phyloP scores from a whole-genome alignment of 2,888 invertebrate genomes.

The Mesodorylaimus sp. region DNA sequence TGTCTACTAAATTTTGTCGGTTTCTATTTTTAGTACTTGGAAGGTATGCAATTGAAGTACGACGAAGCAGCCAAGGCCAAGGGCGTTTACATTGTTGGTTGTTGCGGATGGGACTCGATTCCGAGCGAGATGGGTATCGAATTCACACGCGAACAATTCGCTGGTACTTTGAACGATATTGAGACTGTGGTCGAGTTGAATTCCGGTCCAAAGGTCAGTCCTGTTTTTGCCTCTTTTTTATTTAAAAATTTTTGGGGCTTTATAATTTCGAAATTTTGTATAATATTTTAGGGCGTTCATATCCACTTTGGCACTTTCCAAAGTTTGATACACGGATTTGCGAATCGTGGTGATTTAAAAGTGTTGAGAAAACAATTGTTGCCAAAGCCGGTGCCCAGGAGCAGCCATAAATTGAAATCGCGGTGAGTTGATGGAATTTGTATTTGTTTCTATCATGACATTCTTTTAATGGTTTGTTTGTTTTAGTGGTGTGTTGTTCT shows the following conservation, averaged over 20 bases:
- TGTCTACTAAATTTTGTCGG: no score
- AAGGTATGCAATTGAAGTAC: conserved; percentile 63
- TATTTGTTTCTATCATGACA: no score
- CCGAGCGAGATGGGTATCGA: conserved; percentile 68
- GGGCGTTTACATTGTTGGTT: conserved; percentile 59
- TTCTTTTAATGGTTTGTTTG: neutral
- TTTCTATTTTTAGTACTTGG: conserved; percentile 47
- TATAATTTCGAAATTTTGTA: neutral
- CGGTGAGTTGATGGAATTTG: no score
- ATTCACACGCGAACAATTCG: conserved; percentile 57
- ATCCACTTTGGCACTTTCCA: conserved; percentile 74
- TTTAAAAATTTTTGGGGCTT: neutral
- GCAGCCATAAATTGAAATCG: neutral
- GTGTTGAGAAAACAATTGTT: conserved; percentile 49
- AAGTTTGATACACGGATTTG: conserved; percentile 59
- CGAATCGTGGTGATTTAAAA: conserved; percentile 45
- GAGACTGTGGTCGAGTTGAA: conserved; percentile 25
- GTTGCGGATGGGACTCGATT: conserved; percentile 82
- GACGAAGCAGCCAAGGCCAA: conserved; percentile 37
- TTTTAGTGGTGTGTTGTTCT: conserved; percentile 18
- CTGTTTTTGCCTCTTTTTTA: conserved; percentile 1
- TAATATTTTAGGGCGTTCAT: conserved; percentile 35
- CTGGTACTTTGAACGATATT: conserved; percentile 38
- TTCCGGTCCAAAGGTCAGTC: conserved; percentile 15
- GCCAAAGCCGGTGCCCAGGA: conserved; percentile 35